Conservation (phyloP, 2,113 vertebrate species). For the Crotalus viridis region DNA sequence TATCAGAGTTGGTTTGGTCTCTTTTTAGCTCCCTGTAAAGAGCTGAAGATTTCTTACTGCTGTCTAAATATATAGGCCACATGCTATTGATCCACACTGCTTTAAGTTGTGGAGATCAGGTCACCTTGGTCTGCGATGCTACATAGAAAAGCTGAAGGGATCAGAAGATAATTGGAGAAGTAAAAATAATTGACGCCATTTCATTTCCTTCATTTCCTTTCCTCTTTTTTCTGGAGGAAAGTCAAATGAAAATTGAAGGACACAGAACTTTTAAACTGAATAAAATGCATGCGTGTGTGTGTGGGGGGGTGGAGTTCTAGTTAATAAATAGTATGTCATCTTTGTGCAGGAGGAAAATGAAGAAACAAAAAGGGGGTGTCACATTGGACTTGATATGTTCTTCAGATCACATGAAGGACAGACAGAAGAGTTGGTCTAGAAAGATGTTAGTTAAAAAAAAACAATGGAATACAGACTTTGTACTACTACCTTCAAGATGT, state of each 20-base stretch:
- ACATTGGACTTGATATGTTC: background rate
- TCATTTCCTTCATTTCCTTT: slow-evolving; percentile 45
- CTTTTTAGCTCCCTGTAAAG: slow-evolving; percentile 39
- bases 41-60: background rate
- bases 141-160: slow-evolving; percentile 53
- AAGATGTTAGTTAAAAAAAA: background rate
- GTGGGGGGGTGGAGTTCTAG: background rate
- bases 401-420: background rate
- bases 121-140: slow-evolving; percentile 47
- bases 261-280: slow-evolving; percentile 29
- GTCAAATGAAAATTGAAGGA: slow-evolving; percentile 50
- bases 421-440: background rate
- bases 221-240: slow-evolving; percentile 36
- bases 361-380: slow-evolving; percentile 14
- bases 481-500: background rate
- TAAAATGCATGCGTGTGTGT: too few relatives aligned
- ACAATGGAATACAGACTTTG: background rate
- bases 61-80: slow-evolving; percentile 55
- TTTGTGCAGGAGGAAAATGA: slow-evolving; percentile 12
- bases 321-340: background rate
- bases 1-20: slow-evolving; percentile 33
- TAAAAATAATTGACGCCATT: slow-evolving; percentile 57
- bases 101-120: slow-evolving; percentile 35
- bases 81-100: slow-evolving; percentile 47
- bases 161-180: slow-evolving; percentile 50